These are phyloP conservation scores for Xenus cinereus DNA, from an alignment of 2,113 vertebrate species.

Conservation along the genomic window DNA sequence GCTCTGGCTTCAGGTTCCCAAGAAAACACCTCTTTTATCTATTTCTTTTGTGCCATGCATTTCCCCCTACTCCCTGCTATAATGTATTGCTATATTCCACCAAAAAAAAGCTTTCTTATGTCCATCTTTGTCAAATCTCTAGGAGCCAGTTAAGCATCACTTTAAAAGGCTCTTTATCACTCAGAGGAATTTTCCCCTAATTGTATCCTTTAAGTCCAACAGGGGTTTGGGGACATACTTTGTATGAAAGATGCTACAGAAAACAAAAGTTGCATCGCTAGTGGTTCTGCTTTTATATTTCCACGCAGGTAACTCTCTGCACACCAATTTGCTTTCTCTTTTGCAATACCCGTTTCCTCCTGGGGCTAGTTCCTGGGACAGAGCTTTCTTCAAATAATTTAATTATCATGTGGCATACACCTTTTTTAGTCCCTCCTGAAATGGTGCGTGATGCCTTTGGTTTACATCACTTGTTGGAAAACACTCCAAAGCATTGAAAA, in stretches of 20 bases:
- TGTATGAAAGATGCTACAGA: not conserved
- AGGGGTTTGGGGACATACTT: not conserved
- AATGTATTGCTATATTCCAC: not conserved
- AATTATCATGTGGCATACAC: slow-evolving; percentile 54
- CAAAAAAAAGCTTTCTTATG: not conserved
- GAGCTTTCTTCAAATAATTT: slow-evolving; percentile 50
- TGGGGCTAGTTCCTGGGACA: slow-evolving; percentile 12
- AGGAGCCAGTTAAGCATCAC: not conserved
- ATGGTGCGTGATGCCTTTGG: not conserved
- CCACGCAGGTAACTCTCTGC: not conserved
- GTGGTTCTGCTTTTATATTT: slow-evolving; percentile 15
- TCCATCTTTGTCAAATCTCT: not conserved
- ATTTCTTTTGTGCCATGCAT: not conserved
- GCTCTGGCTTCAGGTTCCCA: not conserved
- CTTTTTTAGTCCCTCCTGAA: slow-evolving; percentile 13
- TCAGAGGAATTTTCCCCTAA: not conserved
- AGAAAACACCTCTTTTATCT: not conserved
- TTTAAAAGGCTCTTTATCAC: not conserved
- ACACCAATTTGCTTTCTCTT: slow-evolving; percentile 21
- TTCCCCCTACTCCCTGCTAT: not conserved
- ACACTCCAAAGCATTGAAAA: slow-evolving; percentile 67
- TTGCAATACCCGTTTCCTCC: not conserved
- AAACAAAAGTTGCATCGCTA: slow-evolving; percentile 13
- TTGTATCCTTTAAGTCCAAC: not conserved
- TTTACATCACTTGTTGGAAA: slow-evolving; percentile 67